phyloP scores from a whole-genome alignment of 1,140 invertebrate genomes.

The Leptinotarsa undecemlineata region DNA sequence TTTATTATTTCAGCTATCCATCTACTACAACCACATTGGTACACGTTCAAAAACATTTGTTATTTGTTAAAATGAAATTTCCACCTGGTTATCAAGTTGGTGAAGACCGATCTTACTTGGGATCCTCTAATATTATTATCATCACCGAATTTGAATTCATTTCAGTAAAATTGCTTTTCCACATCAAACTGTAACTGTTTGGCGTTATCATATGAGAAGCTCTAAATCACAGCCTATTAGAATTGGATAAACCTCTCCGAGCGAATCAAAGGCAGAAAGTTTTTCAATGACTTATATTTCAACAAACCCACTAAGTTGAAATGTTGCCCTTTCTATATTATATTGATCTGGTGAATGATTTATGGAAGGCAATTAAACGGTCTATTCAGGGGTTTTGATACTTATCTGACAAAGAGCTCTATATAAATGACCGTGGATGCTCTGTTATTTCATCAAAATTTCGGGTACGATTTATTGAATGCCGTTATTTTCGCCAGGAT shows the following conservation, averaged over 20 bases:
- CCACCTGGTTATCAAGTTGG: no score
- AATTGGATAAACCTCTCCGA: not conserved
- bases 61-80: no score
- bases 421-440: conserved; percentile 2
- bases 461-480: conserved; percentile 1
- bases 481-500: not conserved
- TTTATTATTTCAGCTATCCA: no score
- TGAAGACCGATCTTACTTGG: no score
- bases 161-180: no score
- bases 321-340: not conserved
- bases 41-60: no score
- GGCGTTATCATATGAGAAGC: not conserved
- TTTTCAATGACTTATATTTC: not conserved
- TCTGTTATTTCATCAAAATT: conserved; percentile 8
- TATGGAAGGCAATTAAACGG: conserved; percentile 3
- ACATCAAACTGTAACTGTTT: no score
- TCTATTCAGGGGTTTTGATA: conserved; percentile 3
- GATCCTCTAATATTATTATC: no score
- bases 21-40: no score
- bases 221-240: not conserved
- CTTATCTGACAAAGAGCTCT: conserved; percentile 2
- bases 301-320: not conserved
- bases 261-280: not conserved
- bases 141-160: no score
- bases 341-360: conserved; percentile 1